Conservation (phyloP, 2,888 invertebrate genomes). For the Tenthredo amoena region DNA sequence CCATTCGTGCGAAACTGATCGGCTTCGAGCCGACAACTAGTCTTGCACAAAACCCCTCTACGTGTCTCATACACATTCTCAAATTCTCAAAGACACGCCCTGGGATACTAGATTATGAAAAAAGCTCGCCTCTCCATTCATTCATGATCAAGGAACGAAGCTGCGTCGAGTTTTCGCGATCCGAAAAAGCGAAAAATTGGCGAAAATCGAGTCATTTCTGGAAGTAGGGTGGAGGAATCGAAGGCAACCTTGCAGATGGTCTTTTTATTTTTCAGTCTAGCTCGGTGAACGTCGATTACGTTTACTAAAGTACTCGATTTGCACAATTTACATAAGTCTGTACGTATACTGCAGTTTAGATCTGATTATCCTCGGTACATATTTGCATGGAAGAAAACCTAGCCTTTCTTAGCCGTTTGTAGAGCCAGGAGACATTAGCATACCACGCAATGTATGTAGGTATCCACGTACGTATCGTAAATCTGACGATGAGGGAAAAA, state of each 20-base stretch:
- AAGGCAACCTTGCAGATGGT: background rate
- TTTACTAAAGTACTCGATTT: background rate
- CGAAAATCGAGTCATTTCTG: background rate
- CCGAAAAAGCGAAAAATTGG: no score
- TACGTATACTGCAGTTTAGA: background rate
- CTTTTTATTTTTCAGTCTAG: background rate
- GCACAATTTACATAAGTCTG: background rate
- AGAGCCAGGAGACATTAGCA: background rate
- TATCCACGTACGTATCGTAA: background rate
- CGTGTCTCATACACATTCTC: background rate
- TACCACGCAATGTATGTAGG: background rate
- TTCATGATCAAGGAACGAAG: background rate
- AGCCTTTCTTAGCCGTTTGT: background rate
- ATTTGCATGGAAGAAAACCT: background rate
- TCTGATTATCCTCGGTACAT: background rate
- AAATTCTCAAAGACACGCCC: background rate
- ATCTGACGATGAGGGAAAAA: conserved; percentile 2
- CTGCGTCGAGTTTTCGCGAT: background rate
- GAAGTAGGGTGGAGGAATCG: background rate
- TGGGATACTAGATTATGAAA: background rate
- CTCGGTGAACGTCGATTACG: background rate
- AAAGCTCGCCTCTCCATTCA: background rate
- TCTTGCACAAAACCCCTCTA: conserved; percentile 1
- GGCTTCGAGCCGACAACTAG: background rate
- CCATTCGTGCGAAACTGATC: conserved; percentile 50